Evolutionary conservation across 23 tunicate species (phyloP).

Genomic region (Clavelina lepadiformis): DNA sequence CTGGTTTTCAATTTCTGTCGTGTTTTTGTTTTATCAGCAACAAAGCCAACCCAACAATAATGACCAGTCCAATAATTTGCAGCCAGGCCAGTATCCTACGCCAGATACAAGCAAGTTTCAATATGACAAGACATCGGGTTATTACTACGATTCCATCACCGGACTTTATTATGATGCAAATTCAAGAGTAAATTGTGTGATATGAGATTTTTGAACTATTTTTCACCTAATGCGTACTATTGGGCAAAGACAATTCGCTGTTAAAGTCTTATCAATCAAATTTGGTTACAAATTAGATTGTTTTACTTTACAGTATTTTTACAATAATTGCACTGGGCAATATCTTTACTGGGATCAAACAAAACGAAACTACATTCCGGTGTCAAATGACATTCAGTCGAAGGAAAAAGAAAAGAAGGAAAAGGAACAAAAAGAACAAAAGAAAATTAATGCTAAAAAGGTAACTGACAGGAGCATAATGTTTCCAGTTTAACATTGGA

Average conservation of each 20-base stretch:
- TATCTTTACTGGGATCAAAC: slow-evolving; percentile 86
- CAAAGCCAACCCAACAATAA: too few species aligned
- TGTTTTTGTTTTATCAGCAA: not conserved
- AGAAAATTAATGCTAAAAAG: slow-evolving; percentile 72
- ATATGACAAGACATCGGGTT: slow-evolving; percentile 79
- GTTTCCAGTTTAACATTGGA: too few species aligned
- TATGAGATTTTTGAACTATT: not conserved
- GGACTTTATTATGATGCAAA: slow-evolving; percentile 78
- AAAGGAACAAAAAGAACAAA: slow-evolving; percentile 33
- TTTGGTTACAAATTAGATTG: too few species aligned
- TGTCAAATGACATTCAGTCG: slow-evolving; percentile 16
- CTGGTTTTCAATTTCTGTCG: too few species aligned
- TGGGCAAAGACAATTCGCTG: slow-evolving; percentile 5
- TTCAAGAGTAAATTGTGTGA: slow-evolving; percentile 38
- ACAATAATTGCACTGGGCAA: slow-evolving; percentile 72
- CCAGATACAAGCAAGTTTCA: slow-evolving; percentile 75
- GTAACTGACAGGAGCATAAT: not conserved
- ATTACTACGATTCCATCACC: slow-evolving; percentile 69
- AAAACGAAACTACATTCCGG: slow-evolving; percentile 51
- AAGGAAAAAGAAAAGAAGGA: slow-evolving; percentile 46
- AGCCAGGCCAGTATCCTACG: slow-evolving; percentile 62
- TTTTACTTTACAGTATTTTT: slow-evolving; percentile 74
- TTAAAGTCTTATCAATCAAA: too few species aligned
- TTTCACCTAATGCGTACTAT: not conserved
- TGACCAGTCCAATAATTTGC: not conserved